Base-by-base conservation (phyloP, 2,888 invertebrate species). In the Synanthedon formicaeformis region DNA sequence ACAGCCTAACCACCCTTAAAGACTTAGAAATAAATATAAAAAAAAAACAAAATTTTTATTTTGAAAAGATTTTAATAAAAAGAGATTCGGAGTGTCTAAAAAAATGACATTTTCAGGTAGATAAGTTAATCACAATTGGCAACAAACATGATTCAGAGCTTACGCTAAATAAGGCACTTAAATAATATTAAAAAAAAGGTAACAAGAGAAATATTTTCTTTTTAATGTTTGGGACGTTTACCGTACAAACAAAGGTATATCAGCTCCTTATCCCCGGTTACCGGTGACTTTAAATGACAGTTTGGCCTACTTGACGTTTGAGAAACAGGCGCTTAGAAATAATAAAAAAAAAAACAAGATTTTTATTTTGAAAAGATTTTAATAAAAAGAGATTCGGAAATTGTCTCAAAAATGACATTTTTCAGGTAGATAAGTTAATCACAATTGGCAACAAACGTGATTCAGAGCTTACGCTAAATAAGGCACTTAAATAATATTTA, bases 371-470 rank as follows among this genome's bases (percentile, higher is more conserved):
- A n/a, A n/a, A n/a, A n/a, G n/a, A n/a, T n/a, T 68, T 67, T 62
- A 64, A 67, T 58, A 50, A 53, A 69, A 69, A 64, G 49, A 65
- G 55, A 62, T 65, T 67, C 59, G 53, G 62, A 67, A 70, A 74
- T 66, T 60, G 59, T 66, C 59, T 13, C 16, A 65, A 62, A 67
- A 70, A 66, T 58, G 52, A 53, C 60, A 56, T 55, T 56, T 64
- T 56, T 64, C 63, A 69, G 65, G 63, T 70, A 70, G 63, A 63
- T 66, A 53, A 61, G 57, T 60, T 60, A 55, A 60, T 58, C 61
- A 56, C 56, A 18, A 65, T 75, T 77, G 77, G 74, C 75, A 71
- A 69, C 71, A 63, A 65, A 63, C 50, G 57, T 57, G 14, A 14
- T 45, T 3, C 8, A 34, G 8, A 34, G 2, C 13, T 45, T 45